Percentiles rank a stretch among this genome's conserved stretches.
These are phyloP conservation scores for Eretmodus cyanostictus DNA, from an alignment of 2,113 vertebrate genomes.

Conservation along the genomic window DNA sequence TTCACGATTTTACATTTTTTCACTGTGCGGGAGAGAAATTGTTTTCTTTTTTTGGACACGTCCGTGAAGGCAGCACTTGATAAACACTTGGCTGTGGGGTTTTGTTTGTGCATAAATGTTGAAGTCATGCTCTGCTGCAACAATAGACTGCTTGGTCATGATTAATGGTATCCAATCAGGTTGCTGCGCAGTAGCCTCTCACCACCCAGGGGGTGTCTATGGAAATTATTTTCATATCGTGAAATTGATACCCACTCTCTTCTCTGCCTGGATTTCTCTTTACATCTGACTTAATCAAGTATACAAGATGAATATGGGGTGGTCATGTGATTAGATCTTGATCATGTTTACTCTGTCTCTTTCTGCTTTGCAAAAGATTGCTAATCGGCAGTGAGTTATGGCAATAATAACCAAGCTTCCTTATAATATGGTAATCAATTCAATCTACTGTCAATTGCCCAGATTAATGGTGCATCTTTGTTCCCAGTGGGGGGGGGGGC, in stretches of 20 bases:
- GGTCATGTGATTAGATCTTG: slow-evolving; percentile 49
- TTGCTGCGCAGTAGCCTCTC: not conserved
- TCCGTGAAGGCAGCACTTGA: not conserved
- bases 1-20: not conserved
- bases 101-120: not conserved
- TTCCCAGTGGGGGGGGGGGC: slow-evolving; percentile 32
- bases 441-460: slow-evolving; percentile 66
- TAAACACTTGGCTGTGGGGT: not conserved
- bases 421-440: slow-evolving; percentile 76
- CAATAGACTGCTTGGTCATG: slow-evolving; percentile 21
- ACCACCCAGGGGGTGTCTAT: slow-evolving; percentile 47
- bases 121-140: not conserved
- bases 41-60: not conserved
- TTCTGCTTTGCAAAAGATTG: slow-evolving; percentile 42
- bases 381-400: slow-evolving; percentile 76
- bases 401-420: slow-evolving; percentile 72
- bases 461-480: slow-evolving; percentile 58
- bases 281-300: slow-evolving; percentile 61
- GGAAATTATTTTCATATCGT: slow-evolving; percentile 59
- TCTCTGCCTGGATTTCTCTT: slow-evolving; percentile 19
- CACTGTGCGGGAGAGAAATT: not conserved
- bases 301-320: slow-evolving; percentile 53
- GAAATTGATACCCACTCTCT: slow-evolving; percentile 57
- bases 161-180: slow-evolving; percentile 54
- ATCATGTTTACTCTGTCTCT: slow-evolving; percentile 58